A percentile compares a stretch with the other conserved stretches of the same genome.
Conservation (phyloP, 1,140 invertebrate species). For the Harpegnathos saltator region DNA sequence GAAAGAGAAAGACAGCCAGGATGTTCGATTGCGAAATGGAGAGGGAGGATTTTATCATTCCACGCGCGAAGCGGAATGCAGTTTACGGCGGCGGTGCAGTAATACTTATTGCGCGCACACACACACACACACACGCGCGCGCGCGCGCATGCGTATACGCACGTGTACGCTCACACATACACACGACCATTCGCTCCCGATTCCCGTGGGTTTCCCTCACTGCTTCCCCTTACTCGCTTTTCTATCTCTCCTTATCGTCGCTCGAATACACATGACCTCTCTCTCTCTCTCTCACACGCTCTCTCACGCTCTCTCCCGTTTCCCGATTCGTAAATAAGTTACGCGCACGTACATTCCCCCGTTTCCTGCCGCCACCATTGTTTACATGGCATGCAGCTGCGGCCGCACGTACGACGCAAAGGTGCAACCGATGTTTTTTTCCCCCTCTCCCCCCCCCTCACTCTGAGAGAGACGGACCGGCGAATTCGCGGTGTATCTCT, state of each 20-base stretch:
- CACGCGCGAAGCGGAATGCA: conserved; percentile 30
- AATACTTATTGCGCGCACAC: conserved; percentile 50
- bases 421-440: background rate
- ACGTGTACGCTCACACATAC: background rate
- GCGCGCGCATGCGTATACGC: background rate
- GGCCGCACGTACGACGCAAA: conserved; percentile 12
- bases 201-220: conserved; percentile 17
- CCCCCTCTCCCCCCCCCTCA: too few relatives aligned
- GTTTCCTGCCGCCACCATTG: conserved; percentile 10
- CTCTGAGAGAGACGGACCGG: conserved; percentile 14
- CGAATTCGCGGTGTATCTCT: conserved; percentile 32
- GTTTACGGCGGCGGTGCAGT: conserved; percentile 27
- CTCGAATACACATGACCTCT: background rate
- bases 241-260: conserved; percentile 14
- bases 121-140: background rate
- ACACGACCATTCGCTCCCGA: background rate
- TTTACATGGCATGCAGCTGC: conserved; percentile 41
- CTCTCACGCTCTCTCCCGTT: background rate
- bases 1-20: too few relatives aligned
- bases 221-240: background rate
- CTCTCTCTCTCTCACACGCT: background rate
- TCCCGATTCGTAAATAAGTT: conserved; percentile 44
- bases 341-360: conserved; percentile 42
- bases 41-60: conserved; percentile 20
- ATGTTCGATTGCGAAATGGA: background rate